Percentiles rank a stretch among this genome's conserved stretches.
These are phyloP conservation scores for Panagrolaimus sp. DNA, from an alignment of 1,140 invertebrate genomes.

Conservation along the genomic window DNA sequence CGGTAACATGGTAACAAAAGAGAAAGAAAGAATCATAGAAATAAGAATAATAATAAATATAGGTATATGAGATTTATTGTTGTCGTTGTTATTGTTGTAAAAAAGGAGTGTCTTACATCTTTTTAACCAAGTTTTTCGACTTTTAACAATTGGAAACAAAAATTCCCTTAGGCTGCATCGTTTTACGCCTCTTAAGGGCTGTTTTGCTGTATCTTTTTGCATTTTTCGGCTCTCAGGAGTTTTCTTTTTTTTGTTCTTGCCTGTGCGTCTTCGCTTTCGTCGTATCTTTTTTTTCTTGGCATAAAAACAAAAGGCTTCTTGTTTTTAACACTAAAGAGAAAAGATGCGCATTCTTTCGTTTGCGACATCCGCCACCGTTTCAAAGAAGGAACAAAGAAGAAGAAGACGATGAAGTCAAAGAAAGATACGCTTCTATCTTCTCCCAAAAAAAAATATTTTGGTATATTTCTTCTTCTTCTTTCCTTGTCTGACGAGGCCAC, in stretches of 20 bases:
- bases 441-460: too few species aligned
- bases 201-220: not conserved
- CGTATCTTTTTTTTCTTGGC: not conserved
- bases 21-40: too few species aligned
- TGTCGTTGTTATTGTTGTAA: too few species aligned
- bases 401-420: too few species aligned
- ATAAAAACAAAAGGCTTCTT: conserved; percentile 1
- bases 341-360: conserved; percentile 17
- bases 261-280: conserved; percentile 2
- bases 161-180: conserved; percentile 17
- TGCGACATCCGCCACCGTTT: conserved; percentile 4
- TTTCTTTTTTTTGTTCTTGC: conserved; percentile 5
- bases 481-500: too few species aligned
- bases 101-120: too few species aligned
- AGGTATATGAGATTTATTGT: too few species aligned
- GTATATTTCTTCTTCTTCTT: too few species aligned
- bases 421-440: too few species aligned
- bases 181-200: conserved; percentile 16
- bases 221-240: conserved; percentile 13
- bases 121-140: too few species aligned
- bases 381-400: not conserved
- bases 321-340: not conserved
- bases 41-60: too few species aligned
- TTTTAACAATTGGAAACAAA: not conserved
- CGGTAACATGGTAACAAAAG: too few species aligned